Evolutionary conservation across 2,888 invertebrate species (phyloP), one percentile per base, ranked within the genome.

Genomic region (Eristalinus sepulchralis): DNA sequence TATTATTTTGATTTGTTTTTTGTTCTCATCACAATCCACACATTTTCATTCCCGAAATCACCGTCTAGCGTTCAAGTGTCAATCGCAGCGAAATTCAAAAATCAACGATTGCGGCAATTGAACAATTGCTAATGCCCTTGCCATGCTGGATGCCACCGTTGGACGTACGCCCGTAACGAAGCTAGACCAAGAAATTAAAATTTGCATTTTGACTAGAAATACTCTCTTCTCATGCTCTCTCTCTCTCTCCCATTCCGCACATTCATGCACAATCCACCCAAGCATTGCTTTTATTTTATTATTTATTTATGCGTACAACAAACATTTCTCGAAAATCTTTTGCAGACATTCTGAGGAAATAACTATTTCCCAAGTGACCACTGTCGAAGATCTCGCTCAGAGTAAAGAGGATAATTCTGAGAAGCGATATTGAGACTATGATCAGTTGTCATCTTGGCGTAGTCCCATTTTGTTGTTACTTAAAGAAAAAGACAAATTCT

Each of bases 301-400:
- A 55, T 75, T n/a, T 47, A 36, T 72, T 36, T 11, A 33, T 27
- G 39, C 17, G 27, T 72, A 76, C 57, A 73, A 62, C 20, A 39
- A 70, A 71, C 22, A 77, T 81, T 73, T 83, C 39, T 39, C 47
- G 66, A 9, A 81, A 88, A 87, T 86, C 80, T 87, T 71, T 90
- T 89, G 73, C 90, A 92, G 92, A 88, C 88, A 91, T 73, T 66
- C 90, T 2, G 88, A 83, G 47, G 89, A 90, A 73, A 88, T 90
- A 66, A 90, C 91, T 10, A 89, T 89, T 84, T 90, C 91, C 22
- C 89, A 91, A 89, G 89, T 90, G 77, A 90, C 90, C n/a, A 89
- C 89, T 72, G 89, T 88, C 24, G 89, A 89, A 83, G 89, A 89
- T 87, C 87, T 88, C 87, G 76, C 79, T 72, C 78, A 86, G 70